phyloP scores from a whole-genome alignment of 2,797 vertebrate species.

The Harpagifer antarcticus region DNA sequence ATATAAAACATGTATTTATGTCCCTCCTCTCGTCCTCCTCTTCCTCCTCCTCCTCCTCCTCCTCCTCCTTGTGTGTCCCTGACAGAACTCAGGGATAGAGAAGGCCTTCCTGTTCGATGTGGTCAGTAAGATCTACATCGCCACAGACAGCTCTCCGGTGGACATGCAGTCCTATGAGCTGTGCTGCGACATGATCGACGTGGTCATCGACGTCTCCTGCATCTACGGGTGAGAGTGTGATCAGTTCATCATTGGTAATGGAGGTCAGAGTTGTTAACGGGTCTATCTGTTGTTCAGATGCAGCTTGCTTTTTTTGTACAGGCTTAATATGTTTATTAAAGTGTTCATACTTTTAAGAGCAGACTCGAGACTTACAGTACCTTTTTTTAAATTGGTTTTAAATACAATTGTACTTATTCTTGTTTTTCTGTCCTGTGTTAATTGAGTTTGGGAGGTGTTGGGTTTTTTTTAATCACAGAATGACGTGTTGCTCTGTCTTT shows the following conservation, averaged over 20 bases:
- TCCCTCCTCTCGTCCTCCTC: background rate
- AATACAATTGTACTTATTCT: too few species aligned
- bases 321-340: too few species aligned
- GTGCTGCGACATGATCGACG: conserved; percentile 99
- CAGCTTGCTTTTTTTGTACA: background rate
- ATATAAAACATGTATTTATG: background rate
- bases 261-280: conserved; percentile 12
- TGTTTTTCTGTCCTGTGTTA: too few species aligned
- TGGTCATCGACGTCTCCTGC: conserved; percentile 99
- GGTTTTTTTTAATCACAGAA: too few species aligned
- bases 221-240: conserved; percentile 94
- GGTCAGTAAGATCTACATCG: conserved; percentile 99
- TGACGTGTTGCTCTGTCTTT: too few species aligned
- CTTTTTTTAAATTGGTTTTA: too few species aligned
- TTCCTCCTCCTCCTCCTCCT: too few species aligned
- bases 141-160: conserved; percentile 98
- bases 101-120: conserved; percentile 99
- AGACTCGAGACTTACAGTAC: too few species aligned
- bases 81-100: conserved; percentile 98
- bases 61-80: background rate
- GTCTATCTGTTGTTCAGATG: background rate
- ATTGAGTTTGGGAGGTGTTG: too few species aligned
- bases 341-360: too few species aligned
- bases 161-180: conserved; percentile 99
- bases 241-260: background rate